A percentile compares a stretch with the other conserved stretches of the same genome.
Evolutionary conservation across 2,888 invertebrate genomes (phyloP).

Genomic region (Drosophila ochracea): DNA sequence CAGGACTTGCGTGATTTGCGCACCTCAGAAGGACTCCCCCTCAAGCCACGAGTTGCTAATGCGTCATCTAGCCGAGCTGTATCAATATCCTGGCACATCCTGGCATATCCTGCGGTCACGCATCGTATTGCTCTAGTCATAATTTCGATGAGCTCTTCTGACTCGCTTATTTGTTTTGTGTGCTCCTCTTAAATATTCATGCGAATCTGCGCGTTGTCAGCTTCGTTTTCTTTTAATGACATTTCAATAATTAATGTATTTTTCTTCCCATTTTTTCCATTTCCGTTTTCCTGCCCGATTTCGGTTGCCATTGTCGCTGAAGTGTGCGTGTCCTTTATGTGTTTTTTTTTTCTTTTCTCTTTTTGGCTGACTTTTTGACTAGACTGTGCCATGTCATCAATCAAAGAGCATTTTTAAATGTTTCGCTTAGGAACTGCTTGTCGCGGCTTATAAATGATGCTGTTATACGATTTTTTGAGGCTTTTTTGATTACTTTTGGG

Average conservation of each 20-base stretch:
- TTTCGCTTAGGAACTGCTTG: slow-evolving; percentile 63
- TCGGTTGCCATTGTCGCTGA: slow-evolving; percentile 42
- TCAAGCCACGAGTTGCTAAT: slow-evolving; percentile 30
- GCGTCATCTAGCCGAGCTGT: slow-evolving; percentile 51
- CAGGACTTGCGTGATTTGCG: slow-evolving; percentile 71
- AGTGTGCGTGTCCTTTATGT: slow-evolving; percentile 71
- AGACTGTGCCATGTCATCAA: slow-evolving; percentile 60
- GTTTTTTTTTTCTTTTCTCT: background rate
- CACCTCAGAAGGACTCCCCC: slow-evolving; percentile 42
- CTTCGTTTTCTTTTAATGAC: slow-evolving; percentile 75
- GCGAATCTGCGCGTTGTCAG: slow-evolving; percentile 74
- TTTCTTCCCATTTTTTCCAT: slow-evolving; percentile 64
- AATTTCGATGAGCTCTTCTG: slow-evolving; percentile 44
- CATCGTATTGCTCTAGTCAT: slow-evolving; percentile 68
- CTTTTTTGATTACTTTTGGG: slow-evolving; percentile 50
- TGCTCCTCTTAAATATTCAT: slow-evolving; percentile 75
- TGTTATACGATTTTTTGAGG: slow-evolving; percentile 33
- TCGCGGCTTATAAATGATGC: slow-evolving; percentile 77
- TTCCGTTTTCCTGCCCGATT: slow-evolving; percentile 56
- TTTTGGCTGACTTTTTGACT: slow-evolving; percentile 65
- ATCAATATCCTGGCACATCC: slow-evolving; percentile 58
- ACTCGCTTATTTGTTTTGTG: slow-evolving; percentile 27
- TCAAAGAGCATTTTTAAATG: slow-evolving; percentile 73
- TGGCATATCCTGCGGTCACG: slow-evolving; percentile 68
- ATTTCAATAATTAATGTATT: slow-evolving; percentile 84